phyloP scores from a whole-genome alignment of 2,888 invertebrate species.

The Luperina nickerlii region DNA sequence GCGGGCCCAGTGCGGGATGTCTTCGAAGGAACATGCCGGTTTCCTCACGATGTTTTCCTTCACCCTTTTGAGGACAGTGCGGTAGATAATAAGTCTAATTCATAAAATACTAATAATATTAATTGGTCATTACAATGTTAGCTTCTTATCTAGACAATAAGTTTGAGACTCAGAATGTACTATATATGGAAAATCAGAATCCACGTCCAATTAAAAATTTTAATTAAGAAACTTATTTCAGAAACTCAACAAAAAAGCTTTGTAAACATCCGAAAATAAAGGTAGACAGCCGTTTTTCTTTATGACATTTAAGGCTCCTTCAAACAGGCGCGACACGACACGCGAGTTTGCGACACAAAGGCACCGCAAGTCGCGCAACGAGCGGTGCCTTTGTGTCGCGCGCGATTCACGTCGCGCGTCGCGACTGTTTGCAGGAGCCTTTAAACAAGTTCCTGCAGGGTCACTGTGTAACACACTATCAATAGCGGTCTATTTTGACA shows the following conservation, averaged over 20 bases:
- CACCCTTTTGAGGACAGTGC: too few species aligned
- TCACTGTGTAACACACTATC: too few species aligned
- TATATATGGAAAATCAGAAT: neutral
- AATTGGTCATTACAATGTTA: neutral
- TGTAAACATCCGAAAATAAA: neutral
- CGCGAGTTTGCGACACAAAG: too few species aligned
- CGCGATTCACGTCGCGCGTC: too few species aligned
- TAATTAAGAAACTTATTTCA: conserved; percentile 19
- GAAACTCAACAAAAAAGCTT: conserved; percentile 1
- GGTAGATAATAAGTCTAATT: neutral
- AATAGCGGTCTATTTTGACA: too few species aligned
- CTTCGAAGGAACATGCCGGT: too few species aligned
- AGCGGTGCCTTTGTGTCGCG: too few species aligned
- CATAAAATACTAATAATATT: neutral
- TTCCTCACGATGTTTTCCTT: too few species aligned
- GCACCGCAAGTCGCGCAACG: too few species aligned
- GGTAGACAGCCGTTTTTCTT: neutral
- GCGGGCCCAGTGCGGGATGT: too few species aligned
- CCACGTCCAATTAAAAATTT: conserved; percentile 31
- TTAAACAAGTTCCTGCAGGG: neutral
- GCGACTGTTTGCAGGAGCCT: too few species aligned
- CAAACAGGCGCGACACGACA: too few species aligned
- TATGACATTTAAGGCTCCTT: neutral
- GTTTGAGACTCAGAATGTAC: neutral
- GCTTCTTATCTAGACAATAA: neutral